phyloP scores from a whole-genome alignment of 2,797 vertebrate genomes.

The Megaceryle alcyon region DNA sequence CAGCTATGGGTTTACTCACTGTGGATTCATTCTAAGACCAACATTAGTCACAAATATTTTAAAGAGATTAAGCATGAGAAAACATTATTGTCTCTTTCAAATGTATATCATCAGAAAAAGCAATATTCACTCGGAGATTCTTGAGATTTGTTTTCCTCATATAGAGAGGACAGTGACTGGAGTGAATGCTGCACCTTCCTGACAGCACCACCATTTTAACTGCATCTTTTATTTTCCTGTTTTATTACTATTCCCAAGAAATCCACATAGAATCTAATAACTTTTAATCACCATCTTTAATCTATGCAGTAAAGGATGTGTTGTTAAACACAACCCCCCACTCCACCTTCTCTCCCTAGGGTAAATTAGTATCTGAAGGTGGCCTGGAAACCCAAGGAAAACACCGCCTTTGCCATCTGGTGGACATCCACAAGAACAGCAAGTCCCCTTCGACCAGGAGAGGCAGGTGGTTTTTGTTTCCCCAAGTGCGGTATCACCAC shows the following conservation, averaged over 20 bases:
- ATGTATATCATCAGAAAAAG: neutral
- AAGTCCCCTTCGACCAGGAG: neutral
- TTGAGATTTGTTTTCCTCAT: neutral
- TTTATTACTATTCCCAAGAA: neutral
- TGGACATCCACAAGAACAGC: neutral
- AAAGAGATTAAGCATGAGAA: neutral
- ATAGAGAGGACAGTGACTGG: fast-evolving
- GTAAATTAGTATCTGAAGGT: neutral
- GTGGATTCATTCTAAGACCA: neutral
- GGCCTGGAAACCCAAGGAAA: neutral
- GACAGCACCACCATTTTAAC: neutral
- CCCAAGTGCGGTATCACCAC: neutral
- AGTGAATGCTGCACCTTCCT: neutral
- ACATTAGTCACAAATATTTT: neutral
- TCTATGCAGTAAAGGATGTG: neutral
- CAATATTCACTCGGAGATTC: neutral
- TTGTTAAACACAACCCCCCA: neutral
- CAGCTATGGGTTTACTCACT: neutral
- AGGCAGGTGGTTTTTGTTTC: neutral
- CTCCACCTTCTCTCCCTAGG: neutral
- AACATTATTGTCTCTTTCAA: neutral
- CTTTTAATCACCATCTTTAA: neutral
- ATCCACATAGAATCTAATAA: neutral
- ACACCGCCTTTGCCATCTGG: constrained; percentile 38
- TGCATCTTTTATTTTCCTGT: neutral